Evolutionary conservation across 1,140 invertebrate genomes (phyloP).

Genomic region (Lethrus apterus): DNA sequence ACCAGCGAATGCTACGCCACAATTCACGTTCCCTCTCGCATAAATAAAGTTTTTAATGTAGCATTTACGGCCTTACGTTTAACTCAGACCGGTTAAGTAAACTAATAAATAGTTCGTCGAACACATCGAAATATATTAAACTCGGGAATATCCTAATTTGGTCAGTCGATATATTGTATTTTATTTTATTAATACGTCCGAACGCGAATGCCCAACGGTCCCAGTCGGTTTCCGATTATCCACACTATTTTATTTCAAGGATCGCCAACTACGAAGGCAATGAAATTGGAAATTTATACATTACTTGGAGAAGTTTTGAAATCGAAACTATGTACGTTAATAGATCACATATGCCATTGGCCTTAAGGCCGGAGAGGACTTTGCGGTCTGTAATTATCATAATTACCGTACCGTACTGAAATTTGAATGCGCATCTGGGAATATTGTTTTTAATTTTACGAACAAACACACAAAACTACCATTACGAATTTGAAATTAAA

Average conservation of each 20-base stretch:
- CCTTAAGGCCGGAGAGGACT: slow-evolving; percentile 1
- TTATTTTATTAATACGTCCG: slow-evolving; percentile 11
- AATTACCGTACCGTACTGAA: slow-evolving; percentile 4
- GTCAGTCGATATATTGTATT: slow-evolving; percentile 26
- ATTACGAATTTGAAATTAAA: slow-evolving; percentile 11
- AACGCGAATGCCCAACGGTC: not conserved
- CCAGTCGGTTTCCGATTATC: not conserved
- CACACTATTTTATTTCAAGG: not conserved
- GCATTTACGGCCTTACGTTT: slow-evolving; percentile 32
- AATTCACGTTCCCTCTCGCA: slow-evolving; percentile 33
- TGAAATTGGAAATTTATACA: not conserved
- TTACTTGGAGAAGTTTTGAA: not conserved
- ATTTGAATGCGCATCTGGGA: slow-evolving; percentile 9
- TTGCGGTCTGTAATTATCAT: slow-evolving; percentile 11
- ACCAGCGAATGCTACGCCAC: slow-evolving; percentile 17
- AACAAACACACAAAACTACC: slow-evolving; percentile 8
- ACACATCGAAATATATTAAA: slow-evolving; percentile 29
- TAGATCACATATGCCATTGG: not conserved
- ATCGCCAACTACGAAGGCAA: too few species aligned
- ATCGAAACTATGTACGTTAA: not conserved
- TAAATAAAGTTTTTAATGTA: slow-evolving; percentile 37
- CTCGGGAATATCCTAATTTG: slow-evolving; percentile 35
- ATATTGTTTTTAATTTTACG: slow-evolving; percentile 7
- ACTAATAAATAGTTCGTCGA: slow-evolving; percentile 32
- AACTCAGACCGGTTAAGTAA: slow-evolving; percentile 33